These are phyloP conservation scores for Diachrysia chrysitis DNA, from an alignment of 2,888 invertebrate genomes.

Conservation along the genomic window DNA sequence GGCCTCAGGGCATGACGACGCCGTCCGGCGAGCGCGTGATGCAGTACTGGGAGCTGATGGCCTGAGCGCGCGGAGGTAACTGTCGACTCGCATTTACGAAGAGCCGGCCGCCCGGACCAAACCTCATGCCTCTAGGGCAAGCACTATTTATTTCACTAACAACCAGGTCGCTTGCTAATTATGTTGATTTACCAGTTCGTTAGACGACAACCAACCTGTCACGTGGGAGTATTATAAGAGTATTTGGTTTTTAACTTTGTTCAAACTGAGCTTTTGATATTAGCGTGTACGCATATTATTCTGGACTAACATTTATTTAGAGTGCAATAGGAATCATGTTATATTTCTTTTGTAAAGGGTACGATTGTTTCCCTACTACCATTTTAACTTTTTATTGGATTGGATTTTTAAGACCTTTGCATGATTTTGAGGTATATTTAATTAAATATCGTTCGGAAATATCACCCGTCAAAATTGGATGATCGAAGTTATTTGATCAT, in stretches of 20 bases:
- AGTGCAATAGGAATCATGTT: constrained; percentile 3
- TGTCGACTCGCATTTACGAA: constrained; percentile 48
- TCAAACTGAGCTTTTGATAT: constrained; percentile 27
- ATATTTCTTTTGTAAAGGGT: not conserved
- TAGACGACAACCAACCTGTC: constrained; percentile 28
- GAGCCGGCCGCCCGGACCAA: constrained; percentile 50
- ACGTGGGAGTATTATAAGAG: constrained; percentile 22
- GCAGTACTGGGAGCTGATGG: constrained; percentile 91
- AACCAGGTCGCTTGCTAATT: constrained; percentile 18
- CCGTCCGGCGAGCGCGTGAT: constrained; percentile 90
- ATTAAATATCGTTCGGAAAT: constrained; percentile 16
- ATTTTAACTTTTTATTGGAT: not conserved
- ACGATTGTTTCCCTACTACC: not conserved
- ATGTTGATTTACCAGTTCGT: constrained; percentile 23
- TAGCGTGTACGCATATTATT: constrained; percentile 32
- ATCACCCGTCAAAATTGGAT: constrained; percentile 66
- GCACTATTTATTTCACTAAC: constrained; percentile 23
- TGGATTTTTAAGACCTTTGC: not conserved
- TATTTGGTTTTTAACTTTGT: constrained; percentile 35
- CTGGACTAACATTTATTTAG: constrained; percentile 12
- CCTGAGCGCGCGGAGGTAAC: constrained; percentile 64
- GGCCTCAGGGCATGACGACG: constrained; percentile 90
- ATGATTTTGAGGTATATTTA: constrained; percentile 27
- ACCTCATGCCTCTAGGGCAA: constrained; percentile 44
- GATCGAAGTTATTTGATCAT: constrained; percentile 73